phyloP scores from a whole-genome alignment of 2,797 vertebrate genomes.

The Pteropus rufus region DNA sequence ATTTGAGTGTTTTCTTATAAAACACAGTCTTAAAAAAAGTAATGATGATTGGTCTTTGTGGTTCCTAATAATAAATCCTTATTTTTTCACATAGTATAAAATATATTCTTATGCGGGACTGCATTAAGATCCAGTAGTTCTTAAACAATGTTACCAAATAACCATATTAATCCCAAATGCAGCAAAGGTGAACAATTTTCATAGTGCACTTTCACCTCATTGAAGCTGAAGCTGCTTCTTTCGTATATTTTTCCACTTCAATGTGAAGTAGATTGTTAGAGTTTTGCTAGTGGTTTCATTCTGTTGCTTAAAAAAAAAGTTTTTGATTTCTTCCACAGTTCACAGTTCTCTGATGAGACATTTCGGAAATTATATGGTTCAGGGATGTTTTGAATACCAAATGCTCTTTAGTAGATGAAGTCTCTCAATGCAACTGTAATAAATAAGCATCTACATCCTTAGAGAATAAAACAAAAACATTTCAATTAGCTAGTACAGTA shows the following conservation, averaged over 20 bases:
- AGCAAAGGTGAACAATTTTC: constrained; percentile 81
- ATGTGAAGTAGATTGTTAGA: constrained; percentile 85
- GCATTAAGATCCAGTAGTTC: constrained; percentile 79
- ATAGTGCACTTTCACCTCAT: constrained; percentile 84
- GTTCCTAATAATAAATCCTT: constrained; percentile 75
- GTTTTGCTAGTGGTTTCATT: constrained; percentile 84
- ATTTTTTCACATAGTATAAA: constrained; percentile 65
- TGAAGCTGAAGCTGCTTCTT: constrained; percentile 84
- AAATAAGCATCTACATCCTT: constrained; percentile 92
- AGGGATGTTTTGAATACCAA: constrained; percentile 67
- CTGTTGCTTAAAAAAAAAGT: constrained; percentile 66
- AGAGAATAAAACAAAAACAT: constrained; percentile 60
- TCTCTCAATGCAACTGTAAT: constrained; percentile 88
- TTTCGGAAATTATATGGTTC: constrained; percentile 73
- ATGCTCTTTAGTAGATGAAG: constrained; percentile 65
- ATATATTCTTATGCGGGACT: constrained; percentile 72
- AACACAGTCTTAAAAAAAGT: constrained; percentile 78
- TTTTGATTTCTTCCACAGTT: constrained; percentile 78
- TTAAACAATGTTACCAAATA: constrained; percentile 73
- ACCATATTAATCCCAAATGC: constrained; percentile 76
- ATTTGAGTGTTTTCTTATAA: constrained; percentile 76
- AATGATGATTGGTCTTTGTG: constrained; percentile 74
- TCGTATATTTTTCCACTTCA: constrained; percentile 84
- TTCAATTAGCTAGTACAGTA: constrained; percentile 52
- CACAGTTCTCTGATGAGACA: constrained; percentile 76